Percentiles rank a stretch among this genome's conserved stretches.
phyloP scores from a whole-genome alignment of 2,797 vertebrate genomes.

The Austrolebias charrua region DNA sequence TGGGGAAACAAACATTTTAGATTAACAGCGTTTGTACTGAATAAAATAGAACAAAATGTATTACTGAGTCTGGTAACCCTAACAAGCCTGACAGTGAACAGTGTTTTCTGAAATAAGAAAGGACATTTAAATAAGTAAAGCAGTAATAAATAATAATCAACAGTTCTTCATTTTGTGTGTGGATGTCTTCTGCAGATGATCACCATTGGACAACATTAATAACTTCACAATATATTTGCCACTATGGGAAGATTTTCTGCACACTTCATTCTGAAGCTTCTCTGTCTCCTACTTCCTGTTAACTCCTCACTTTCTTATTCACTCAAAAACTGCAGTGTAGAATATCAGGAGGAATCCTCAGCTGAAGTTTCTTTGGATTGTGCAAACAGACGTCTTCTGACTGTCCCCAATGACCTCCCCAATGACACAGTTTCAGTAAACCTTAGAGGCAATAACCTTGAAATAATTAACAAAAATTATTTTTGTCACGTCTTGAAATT shows the following conservation, averaged over 20 bases:
- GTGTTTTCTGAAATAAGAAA: no score
- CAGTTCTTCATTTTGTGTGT: no score
- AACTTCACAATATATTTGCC: not conserved
- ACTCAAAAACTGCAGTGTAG: conserved; percentile 8
- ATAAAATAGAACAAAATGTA: no score
- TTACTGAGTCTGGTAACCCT: no score
- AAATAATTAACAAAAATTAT: not conserved
- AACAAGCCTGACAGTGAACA: no score
- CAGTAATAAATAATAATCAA: no score
- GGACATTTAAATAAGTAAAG: no score
- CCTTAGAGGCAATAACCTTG: accelerated
- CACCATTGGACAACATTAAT: not conserved
- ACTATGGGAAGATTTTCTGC: not conserved
- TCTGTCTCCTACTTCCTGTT: not conserved
- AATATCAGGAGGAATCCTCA: accelerated
- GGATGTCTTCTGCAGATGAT: not conserved
- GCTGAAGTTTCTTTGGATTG: conserved; percentile 6
- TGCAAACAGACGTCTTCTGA: accelerated
- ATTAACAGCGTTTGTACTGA: no score
- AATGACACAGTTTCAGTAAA: not conserved
- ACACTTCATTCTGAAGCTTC: not conserved
- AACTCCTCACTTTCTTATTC: conserved; percentile 16
- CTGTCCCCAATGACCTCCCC: conserved; percentile 39
- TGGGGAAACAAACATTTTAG: no score
- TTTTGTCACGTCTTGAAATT: conserved; percentile 12